Percentiles rank a stretch among this genome's conserved stretches.
phyloP scores from a whole-genome alignment of 2,797 vertebrate species.

The Cyprinodon diabolis region DNA sequence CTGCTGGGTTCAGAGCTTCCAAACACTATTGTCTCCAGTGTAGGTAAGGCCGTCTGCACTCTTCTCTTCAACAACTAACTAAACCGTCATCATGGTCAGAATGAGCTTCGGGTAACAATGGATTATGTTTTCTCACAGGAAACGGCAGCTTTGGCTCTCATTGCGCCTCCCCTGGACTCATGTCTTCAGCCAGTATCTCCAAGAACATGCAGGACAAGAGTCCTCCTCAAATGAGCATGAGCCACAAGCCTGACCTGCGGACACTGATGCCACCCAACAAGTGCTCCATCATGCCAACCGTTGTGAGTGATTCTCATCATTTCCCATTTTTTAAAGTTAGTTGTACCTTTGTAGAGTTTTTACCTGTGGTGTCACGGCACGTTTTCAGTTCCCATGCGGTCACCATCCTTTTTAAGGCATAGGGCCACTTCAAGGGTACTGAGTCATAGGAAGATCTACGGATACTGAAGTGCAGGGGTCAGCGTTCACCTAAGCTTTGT shows the following conservation, averaged over 20 bases:
- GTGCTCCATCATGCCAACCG: slow-evolving; percentile 87
- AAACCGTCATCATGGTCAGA: not conserved
- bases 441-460: no score
- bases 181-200: slow-evolving; percentile 89
- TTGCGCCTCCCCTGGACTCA: slow-evolving; percentile 91
- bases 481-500: no score
- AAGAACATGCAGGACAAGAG: slow-evolving; percentile 94
- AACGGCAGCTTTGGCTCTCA: slow-evolving; percentile 89
- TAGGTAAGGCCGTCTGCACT: slow-evolving; percentile 81
- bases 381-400: no score
- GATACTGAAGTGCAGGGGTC: no score
- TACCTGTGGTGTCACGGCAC: no score
- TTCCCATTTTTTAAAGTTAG: no score
- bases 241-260: slow-evolving; percentile 91
- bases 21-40: slow-evolving; percentile 88
- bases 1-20: slow-evolving; percentile 91
- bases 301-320: slow-evolving; percentile 75
- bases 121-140: slow-evolving; percentile 70
- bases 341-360: no score
- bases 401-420: no score
- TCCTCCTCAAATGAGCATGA: slow-evolving; percentile 89
- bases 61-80: not conserved
- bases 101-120: not conserved
- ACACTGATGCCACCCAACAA: slow-evolving; percentile 94
- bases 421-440: no score